Evolutionary conservation across 64 coral and sea anemone genomes (phyloP).

Genomic region (Actinia tenebrosa): DNA sequence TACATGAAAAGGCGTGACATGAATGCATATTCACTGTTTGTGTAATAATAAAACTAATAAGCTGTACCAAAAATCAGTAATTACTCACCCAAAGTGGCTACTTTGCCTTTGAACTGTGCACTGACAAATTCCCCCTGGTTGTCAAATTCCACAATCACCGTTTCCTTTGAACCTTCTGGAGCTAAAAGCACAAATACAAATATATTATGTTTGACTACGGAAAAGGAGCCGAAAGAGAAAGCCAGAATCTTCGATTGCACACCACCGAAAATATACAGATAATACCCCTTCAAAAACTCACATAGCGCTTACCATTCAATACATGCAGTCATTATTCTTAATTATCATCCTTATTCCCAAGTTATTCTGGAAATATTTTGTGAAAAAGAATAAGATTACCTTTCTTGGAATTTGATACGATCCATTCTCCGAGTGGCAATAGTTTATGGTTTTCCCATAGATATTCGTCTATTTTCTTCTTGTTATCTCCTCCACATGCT

Average conservation of each 20-base stretch:
- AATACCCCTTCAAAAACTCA: neutral
- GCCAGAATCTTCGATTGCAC: neutral
- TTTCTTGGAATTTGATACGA: neutral
- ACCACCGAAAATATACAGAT: neutral
- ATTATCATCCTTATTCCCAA: neutral
- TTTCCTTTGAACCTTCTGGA: neutral
- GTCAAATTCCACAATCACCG: neutral
- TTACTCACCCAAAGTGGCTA: neutral
- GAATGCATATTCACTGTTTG: neutral
- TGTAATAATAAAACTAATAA: neutral
- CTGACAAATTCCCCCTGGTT: neutral
- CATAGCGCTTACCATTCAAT: neutral
- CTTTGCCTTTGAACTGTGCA: neutral
- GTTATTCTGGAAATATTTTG: neutral
- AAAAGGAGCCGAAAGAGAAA: neutral
- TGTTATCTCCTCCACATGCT: neutral
- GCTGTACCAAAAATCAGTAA: neutral
- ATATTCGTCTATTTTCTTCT: neutral
- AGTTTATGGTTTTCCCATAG: neutral
- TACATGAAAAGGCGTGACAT: neutral
- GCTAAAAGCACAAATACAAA: neutral
- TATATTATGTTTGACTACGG: neutral
- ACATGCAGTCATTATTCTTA: neutral
- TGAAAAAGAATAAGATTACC: neutral
- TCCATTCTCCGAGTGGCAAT: neutral